These are phyloP conservation scores for Meiosimyza platycephala DNA, from an alignment of 2,888 invertebrate genomes.

Conservation along the genomic window DNA sequence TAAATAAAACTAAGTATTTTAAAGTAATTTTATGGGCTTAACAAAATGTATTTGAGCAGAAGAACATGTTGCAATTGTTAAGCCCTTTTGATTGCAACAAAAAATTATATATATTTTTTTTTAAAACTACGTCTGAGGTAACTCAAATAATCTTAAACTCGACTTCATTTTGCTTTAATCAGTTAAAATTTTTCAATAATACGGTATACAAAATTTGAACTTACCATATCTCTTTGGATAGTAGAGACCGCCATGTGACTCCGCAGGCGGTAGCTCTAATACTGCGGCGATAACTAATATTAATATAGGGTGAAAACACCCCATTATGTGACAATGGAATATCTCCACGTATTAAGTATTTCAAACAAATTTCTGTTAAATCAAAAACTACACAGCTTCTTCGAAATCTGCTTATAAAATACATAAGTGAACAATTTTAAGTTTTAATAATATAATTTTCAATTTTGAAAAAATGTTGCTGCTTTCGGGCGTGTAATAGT, in stretches of 20 bases:
- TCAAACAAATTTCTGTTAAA: too few species aligned
- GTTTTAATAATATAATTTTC: too few species aligned
- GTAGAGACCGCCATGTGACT: conserved; percentile 39
- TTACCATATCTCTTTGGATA: conserved; percentile 23
- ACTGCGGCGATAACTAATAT: conserved; percentile 44
- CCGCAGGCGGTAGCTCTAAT: conserved; percentile 41
- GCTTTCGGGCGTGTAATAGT: conserved; percentile 1
- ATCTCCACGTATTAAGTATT: conserved; percentile 2
- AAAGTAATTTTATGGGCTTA: too few species aligned
- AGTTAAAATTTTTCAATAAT: too few species aligned
- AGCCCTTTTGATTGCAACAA: too few species aligned
- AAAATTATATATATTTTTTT: too few species aligned
- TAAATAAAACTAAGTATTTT: too few species aligned
- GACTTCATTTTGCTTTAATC: too few species aligned
- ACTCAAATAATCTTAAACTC: too few species aligned
- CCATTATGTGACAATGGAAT: conserved; percentile 47
- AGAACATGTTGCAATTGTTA: too few species aligned
- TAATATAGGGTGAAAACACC: conserved; percentile 56
- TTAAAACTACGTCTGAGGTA: too few species aligned
- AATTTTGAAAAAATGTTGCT: not conserved
- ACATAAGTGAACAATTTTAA: not conserved
- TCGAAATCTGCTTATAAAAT: not conserved
- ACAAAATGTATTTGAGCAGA: too few species aligned
- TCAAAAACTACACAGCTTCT: not conserved
- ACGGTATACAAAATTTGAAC: not conserved